A percentile compares a stretch with the other conserved stretches of the same genome.
phyloP scores from a whole-genome alignment of 2,888 invertebrate genomes.

The Philereme transversata region DNA sequence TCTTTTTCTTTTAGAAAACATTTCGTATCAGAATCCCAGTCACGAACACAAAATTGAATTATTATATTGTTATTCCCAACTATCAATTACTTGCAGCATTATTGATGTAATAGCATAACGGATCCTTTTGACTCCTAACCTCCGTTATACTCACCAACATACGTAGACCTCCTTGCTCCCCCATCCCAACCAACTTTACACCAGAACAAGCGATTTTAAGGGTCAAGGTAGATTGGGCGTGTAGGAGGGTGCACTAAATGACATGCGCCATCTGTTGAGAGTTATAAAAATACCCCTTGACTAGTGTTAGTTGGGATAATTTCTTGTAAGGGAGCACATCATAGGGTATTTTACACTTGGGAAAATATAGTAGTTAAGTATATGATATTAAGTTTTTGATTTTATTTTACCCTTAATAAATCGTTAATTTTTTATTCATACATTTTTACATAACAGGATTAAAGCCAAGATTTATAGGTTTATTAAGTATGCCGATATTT shows the following conservation, averaged over 20 bases:
- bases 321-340: constrained; percentile 69
- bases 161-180: constrained; percentile 41
- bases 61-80: constrained; percentile 74
- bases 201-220: constrained; percentile 30
- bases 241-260: constrained; percentile 72
- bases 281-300: constrained; percentile 77
- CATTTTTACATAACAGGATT: too few relatives aligned
- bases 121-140: constrained; percentile 80
- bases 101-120: constrained; percentile 73
- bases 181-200: constrained; percentile 3
- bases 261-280: constrained; percentile 76
- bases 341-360: constrained; percentile 35
- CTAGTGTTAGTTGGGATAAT: constrained; percentile 70
- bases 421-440: too few relatives aligned
- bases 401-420: too few relatives aligned
- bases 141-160: constrained; percentile 53
- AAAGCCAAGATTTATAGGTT: too few relatives aligned
- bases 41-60: constrained; percentile 54
- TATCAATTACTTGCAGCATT: constrained; percentile 69
- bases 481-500: too few relatives aligned
- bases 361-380: constrained; percentile 3
- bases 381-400: neutral
- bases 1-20: neutral
- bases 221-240: constrained; percentile 47
- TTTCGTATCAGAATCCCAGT: constrained; percentile 34